Evolutionary conservation across 2,113 vertebrate species (phyloP), one percentile per base, ranked within the genome.

Genomic region (Haliaeetus leucogaster): DNA sequence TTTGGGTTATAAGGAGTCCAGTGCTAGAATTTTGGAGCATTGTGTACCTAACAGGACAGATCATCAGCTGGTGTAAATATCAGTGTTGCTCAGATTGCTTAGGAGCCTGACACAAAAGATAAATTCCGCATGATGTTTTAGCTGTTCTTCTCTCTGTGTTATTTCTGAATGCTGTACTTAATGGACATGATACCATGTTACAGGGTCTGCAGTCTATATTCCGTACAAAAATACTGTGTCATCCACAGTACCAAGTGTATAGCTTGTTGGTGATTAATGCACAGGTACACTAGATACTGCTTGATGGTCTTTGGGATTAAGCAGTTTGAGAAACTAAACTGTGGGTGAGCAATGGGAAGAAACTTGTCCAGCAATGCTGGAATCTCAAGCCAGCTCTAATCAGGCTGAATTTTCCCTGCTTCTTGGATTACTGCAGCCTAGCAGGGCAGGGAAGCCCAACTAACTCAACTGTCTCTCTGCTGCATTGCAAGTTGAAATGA

Each of bases 231-330:
- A 68, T 43, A 66, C 11, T 1, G 0, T 36, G 29, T 42, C 45
- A 47, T 63, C 71, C 19, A 18, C 21, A 6, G 5, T 55, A 38
- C 18, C 0, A 0, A 65, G 30, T 20, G 17, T 55, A 45, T 56
- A 73, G 16, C 45, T 84, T 66, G 25, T 6, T 79, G 17, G 45
- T 58, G 70, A 42, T 85, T 84, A 56, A 63, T 25, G 15, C 9
- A 5, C 38, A 55, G 7, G 45, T 65, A n/a, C 40, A 16, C 22
- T 83, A 36, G 25, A 34, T 82, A 32, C 11, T 62, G 38, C 14
- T 71, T 71, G 61, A 25, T 71, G 18, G 17, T 74, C 32, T 73
- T 62, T 38, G 21, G 13, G n/a, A 43, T 82, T 42, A 73, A 71
- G 45, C 36, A 45, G 42, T n/a, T 84, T 45, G 48, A 50, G 45